phyloP scores from a whole-genome alignment of 30 jellyfish, hydroid and myxozoan genomes.

The Pseudorhiza aurosa region DNA sequence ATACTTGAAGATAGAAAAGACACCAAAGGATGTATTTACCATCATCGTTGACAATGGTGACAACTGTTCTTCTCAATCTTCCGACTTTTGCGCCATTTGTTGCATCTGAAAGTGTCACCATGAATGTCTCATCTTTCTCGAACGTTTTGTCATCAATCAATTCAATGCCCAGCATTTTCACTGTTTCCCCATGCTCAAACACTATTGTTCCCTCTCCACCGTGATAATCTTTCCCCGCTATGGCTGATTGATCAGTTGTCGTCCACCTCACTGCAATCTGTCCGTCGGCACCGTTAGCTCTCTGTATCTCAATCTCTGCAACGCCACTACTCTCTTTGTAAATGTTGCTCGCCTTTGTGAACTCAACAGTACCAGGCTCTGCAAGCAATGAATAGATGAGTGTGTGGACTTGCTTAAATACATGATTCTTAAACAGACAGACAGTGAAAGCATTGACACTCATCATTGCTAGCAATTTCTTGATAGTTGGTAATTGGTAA shows the following conservation, averaged over 20 bases:
- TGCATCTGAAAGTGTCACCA: conserved; percentile 84
- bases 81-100: conserved; percentile 90
- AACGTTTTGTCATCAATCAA: conserved; percentile 90
- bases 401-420: too few species aligned
- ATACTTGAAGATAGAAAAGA: neutral
- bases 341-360: conserved; percentile 85
- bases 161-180: conserved; percentile 78
- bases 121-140: conserved; percentile 96
- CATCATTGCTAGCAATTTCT: too few species aligned
- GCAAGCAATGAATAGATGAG: neutral
- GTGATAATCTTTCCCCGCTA: conserved; percentile 90
- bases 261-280: conserved; percentile 87
- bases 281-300: conserved; percentile 97
- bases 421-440: too few species aligned
- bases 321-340: conserved; percentile 92
- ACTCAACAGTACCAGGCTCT: conserved; percentile 94
- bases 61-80: conserved; percentile 89
- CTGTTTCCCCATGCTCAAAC: conserved; percentile 98
- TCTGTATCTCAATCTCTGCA: conserved; percentile 82
- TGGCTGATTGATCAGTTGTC: conserved; percentile 95
- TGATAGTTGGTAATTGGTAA: too few species aligned
- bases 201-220: conserved; percentile 94
- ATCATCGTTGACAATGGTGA: conserved; percentile 95
- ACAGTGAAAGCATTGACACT: too few species aligned
- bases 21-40: conserved; percentile 73